Conservation (phyloP, 2,888 invertebrate species). For the Tineola bisselliella region DNA sequence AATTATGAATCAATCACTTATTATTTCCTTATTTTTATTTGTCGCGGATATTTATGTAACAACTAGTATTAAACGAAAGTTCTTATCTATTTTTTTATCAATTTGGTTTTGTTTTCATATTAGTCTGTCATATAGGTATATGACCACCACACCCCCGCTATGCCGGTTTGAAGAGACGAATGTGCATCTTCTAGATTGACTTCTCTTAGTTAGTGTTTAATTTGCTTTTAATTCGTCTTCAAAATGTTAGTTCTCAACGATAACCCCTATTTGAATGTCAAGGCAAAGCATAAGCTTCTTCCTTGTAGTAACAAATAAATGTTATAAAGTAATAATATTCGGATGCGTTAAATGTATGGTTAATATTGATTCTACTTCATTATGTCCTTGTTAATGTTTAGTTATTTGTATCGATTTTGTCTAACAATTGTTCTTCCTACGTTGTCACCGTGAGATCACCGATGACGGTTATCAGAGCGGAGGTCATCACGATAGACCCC, state of each 20-base stretch:
- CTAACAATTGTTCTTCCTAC: constrained; percentile 3
- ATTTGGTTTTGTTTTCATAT: too few species aligned
- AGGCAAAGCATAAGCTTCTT: neutral
- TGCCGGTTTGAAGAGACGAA: too few species aligned
- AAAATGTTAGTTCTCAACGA: neutral
- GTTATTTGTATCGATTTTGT: neutral
- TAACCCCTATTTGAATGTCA: neutral
- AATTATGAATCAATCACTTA: too few species aligned
- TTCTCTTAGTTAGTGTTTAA: too few species aligned
- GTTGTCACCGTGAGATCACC: constrained; percentile 33
- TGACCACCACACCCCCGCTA: too few species aligned
- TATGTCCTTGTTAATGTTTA: neutral
- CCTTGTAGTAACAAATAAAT: neutral
- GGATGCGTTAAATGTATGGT: neutral
- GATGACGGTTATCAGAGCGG: constrained; percentile 31
- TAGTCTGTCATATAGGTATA: too few species aligned
- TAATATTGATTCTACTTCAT: neutral
- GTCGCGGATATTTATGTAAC: too few species aligned
- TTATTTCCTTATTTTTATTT: too few species aligned
- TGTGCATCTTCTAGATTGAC: too few species aligned
- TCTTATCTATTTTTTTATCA: too few species aligned
- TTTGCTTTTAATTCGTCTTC: too few species aligned
- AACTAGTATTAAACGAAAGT: too few species aligned
- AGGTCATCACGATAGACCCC: constrained; percentile 28
- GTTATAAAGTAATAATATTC: neutral